phyloP scores from a whole-genome alignment of 2,888 invertebrate genomes.

The Tupiocoris notatus region DNA sequence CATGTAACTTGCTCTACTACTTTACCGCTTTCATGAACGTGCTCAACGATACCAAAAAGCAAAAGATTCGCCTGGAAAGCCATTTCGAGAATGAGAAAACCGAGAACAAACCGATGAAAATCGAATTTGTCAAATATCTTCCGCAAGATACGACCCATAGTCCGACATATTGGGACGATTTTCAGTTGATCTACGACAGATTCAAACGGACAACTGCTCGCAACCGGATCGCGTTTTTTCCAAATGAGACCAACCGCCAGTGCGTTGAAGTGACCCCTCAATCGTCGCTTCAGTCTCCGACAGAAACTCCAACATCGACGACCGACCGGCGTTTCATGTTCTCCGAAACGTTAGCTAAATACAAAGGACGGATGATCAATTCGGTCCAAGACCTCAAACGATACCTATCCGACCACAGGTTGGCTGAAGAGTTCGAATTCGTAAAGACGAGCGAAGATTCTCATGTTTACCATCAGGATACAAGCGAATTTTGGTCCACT shows the following conservation, averaged over 20 bases:
- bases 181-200: constrained; percentile 21
- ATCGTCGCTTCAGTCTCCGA: not conserved
- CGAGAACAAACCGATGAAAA: not conserved
- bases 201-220: constrained; percentile 34
- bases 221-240: constrained; percentile 19
- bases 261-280: constrained; percentile 1
- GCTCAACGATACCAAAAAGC: not conserved
- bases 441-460: constrained; percentile 37
- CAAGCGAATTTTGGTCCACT: constrained; percentile 18
- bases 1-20: constrained; percentile 27
- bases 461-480: constrained; percentile 10
- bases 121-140: constrained; percentile 15
- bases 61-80: constrained; percentile 1
- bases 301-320: not conserved
- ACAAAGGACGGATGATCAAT: constrained; percentile 25
- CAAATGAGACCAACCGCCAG: not conserved
- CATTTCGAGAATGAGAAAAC: not conserved
- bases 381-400: constrained; percentile 17
- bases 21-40: constrained; percentile 12
- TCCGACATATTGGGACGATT: constrained; percentile 24
- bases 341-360: constrained; percentile 22
- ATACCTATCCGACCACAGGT: constrained; percentile 15
- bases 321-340: constrained; percentile 14
- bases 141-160: constrained; percentile 5
- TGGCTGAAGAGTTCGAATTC: constrained; percentile 23